phyloP scores from a whole-genome alignment of 2,888 invertebrate species.

The Chalcosyrphus nemorum region DNA sequence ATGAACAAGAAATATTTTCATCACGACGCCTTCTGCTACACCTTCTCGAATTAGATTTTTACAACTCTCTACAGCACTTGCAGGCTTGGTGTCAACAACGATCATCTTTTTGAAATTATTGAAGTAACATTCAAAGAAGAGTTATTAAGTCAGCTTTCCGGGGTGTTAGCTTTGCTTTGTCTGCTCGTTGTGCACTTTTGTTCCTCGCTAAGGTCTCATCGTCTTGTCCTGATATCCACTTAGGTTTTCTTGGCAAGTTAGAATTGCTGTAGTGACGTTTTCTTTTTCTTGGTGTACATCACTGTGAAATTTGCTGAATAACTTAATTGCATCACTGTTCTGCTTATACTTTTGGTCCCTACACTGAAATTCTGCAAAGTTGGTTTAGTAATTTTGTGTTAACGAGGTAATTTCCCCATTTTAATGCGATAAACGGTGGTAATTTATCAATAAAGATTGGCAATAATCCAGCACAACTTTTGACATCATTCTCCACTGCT shows the following conservation, averaged over 20 bases:
- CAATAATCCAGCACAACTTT: not conserved
- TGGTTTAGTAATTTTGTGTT: not conserved
- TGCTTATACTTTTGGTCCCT: not conserved
- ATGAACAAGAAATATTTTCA: not conserved
- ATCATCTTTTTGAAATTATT: not conserved
- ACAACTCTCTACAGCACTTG: not conserved
- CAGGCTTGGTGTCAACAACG: not conserved
- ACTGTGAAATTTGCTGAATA: not conserved
- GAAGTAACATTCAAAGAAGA: not conserved
- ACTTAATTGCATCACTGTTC: not conserved
- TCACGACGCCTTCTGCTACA: not conserved
- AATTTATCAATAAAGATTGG: not conserved
- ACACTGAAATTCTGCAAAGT: not conserved
- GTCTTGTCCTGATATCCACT: not conserved
- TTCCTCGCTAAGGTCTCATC: not conserved
- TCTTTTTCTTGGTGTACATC: not conserved
- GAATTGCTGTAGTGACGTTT: not conserved
- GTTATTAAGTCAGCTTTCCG: too few relatives aligned
- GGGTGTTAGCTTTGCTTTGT: not conserved
- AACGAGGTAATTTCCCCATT: not conserved
- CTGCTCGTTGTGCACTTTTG: not conserved
- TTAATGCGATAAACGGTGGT: not conserved
- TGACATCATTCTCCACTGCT: too few relatives aligned
- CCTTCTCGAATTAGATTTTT: too few relatives aligned
- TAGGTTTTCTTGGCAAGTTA: not conserved